A percentile compares a stretch with the other conserved stretches of the same genome.
phyloP scores from a whole-genome alignment of 1,140 invertebrate species.

The Paramacrobiotus metropolitanus region DNA sequence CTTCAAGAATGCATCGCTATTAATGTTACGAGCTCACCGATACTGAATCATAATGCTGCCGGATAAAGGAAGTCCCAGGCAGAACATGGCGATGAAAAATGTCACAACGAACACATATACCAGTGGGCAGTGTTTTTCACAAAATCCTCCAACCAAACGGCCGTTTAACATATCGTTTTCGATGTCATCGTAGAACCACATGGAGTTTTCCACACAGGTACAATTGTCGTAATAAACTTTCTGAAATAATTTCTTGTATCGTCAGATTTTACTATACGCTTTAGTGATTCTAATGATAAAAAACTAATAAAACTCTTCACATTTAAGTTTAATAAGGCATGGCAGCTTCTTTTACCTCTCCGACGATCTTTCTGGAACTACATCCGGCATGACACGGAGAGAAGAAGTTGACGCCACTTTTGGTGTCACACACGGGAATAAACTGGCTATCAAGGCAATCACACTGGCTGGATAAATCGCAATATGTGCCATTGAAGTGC shows the following conservation, averaged over 20 bases:
- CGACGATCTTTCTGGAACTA: background rate
- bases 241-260: too few species aligned
- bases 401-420: conserved; percentile 1
- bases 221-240: background rate
- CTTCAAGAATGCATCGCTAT: too few species aligned
- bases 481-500: background rate
- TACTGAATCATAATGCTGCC: conserved; percentile 4
- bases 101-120: background rate
- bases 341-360: too few species aligned
- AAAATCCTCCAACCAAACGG: background rate
- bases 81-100: background rate
- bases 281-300: too few species aligned
- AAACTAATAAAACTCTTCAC: too few species aligned
- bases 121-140: background rate
- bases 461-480: background rate
- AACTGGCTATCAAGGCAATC: background rate
- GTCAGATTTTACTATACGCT: too few species aligned
- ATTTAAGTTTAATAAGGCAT: too few species aligned
- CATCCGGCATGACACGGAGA: conserved; percentile 1
- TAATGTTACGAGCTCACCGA: too few species aligned
- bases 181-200: conserved; percentile 3
- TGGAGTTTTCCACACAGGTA: background rate
- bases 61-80: background rate
- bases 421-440: background rate
- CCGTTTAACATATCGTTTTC: background rate